Conservation (phyloP, 1,140 invertebrate species). For the Heliconius congener region DNA sequence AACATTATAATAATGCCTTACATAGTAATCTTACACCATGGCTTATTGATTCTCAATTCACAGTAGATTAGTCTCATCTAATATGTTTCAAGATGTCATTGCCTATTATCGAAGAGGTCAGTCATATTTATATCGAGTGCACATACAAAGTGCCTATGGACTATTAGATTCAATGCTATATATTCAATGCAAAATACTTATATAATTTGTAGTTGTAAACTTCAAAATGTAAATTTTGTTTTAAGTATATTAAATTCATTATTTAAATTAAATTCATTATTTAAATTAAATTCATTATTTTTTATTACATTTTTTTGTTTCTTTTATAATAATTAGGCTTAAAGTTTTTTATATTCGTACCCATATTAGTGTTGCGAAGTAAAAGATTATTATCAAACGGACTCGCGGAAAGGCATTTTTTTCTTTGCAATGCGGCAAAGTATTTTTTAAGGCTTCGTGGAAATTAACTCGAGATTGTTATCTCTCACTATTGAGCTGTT, state of each 20-base stretch:
- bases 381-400: background rate
- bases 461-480: background rate
- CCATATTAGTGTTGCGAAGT: too few species aligned
- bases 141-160: background rate
- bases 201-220: too few species aligned
- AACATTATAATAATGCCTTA: too few species aligned
- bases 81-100: background rate
- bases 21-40: background rate
- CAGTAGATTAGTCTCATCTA: background rate
- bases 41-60: background rate
- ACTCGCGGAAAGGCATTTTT: background rate
- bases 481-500: background rate
- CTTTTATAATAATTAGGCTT: too few species aligned
- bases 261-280: too few species aligned
- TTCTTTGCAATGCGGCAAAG: background rate
- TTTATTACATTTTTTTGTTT: too few species aligned
- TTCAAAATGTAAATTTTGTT: too few species aligned
- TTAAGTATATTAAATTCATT: too few species aligned
- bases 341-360: too few species aligned
- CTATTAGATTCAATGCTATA: background rate
- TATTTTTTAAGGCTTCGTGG: background rate
- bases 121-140: background rate
- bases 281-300: too few species aligned
- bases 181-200: too few species aligned
- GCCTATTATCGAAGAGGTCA: background rate